Conservation (phyloP, 1,140 invertebrate genomes). For the Cotesia vestalis region DNA sequence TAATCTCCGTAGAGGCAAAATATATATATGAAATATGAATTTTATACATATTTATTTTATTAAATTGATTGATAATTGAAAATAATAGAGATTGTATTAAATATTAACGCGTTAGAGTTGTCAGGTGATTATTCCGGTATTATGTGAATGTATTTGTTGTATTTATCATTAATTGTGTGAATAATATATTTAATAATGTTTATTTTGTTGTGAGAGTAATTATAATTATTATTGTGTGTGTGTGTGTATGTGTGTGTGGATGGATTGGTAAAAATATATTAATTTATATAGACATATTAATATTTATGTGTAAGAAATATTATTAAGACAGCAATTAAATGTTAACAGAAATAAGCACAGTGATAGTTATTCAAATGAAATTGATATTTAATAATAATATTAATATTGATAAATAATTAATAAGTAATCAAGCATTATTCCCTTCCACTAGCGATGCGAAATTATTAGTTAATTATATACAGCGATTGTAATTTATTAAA, state of each 20-base stretch:
- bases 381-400: slow-evolving; percentile 21
- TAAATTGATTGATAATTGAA: no score
- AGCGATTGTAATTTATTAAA: not conserved
- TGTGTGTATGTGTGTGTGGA: not conserved
- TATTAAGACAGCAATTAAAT: slow-evolving; percentile 31
- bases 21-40: slow-evolving; percentile 7
- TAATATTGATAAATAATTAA: slow-evolving; percentile 25
- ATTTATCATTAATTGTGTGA: not conserved
- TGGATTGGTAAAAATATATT: not conserved
- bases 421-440: slow-evolving; percentile 32
- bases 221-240: not conserved
- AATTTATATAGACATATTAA: not conserved
- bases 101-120: no score
- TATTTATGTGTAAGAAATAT: not conserved
- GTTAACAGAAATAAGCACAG: slow-evolving; percentile 30
- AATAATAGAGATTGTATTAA: no score
- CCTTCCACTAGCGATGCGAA: slow-evolving; percentile 29
- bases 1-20: not conserved
- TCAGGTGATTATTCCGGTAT: not conserved
- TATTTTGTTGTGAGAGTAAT: slow-evolving; percentile 6
- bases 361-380: slow-evolving; percentile 26
- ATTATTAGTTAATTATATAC: slow-evolving; percentile 18
- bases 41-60: no score
- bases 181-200: not conserved
- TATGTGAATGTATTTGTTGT: slow-evolving; percentile 9